phyloP scores from a whole-genome alignment of 2,113 vertebrate genomes.

The Anolis sagrei region DNA sequence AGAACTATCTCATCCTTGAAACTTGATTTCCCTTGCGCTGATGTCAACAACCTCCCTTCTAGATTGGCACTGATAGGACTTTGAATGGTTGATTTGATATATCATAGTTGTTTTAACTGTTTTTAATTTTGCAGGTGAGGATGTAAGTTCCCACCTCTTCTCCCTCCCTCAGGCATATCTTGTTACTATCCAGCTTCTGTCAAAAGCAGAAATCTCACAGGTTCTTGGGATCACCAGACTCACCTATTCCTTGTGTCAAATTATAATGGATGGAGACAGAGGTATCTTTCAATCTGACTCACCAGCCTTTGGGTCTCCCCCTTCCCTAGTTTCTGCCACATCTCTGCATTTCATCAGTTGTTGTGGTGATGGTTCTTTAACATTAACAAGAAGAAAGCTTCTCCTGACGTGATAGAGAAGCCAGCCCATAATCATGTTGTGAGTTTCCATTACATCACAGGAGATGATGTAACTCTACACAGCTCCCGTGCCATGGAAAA shows the following conservation, averaged over 20 bases:
- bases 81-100: too few relatives aligned
- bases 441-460: slow-evolving; percentile 13
- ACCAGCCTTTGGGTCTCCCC: neutral
- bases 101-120: too few relatives aligned
- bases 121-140: too few relatives aligned
- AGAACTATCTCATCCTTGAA: too few relatives aligned
- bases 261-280: neutral
- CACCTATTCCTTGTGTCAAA: neutral
- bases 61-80: too few relatives aligned
- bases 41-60: too few relatives aligned
- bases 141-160: too few relatives aligned
- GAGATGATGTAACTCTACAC: slow-evolving; percentile 34
- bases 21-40: too few relatives aligned
- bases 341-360: neutral
- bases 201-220: too few relatives aligned
- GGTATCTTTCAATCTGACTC: neutral
- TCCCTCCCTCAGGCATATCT: too few relatives aligned
- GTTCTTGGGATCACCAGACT: neutral
- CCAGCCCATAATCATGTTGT: neutral
- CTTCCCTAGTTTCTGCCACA: neutral
- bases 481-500: slow-evolving; percentile 3
- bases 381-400: neutral
- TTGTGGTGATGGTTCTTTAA: slow-evolving; percentile 1
- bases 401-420: neutral
- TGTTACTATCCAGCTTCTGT: neutral